Evolutionary conservation across 2,797 vertebrate genomes (phyloP).

Genomic region (Amazonetta brasiliensis): DNA sequence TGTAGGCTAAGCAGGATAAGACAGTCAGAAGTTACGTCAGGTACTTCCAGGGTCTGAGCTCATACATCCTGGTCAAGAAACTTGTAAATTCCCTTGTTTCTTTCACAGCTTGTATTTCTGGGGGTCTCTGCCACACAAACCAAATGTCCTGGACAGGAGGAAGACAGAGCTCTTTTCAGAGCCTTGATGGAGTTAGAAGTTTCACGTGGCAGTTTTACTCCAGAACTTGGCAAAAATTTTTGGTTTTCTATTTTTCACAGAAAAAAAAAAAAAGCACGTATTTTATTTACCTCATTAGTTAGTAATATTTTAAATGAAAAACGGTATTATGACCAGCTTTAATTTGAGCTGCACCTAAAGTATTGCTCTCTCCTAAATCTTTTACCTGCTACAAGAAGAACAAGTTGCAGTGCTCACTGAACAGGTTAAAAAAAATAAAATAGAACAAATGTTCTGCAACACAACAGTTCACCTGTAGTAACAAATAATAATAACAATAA

Average conservation of each 20-base stretch:
- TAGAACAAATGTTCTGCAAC: neutral
- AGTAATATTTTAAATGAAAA: neutral
- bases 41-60: neutral
- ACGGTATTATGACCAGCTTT: neutral
- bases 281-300: neutral
- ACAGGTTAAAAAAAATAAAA: neutral
- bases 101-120: neutral
- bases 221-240: neutral
- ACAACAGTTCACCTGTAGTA: neutral
- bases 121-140: neutral
- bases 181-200: neutral
- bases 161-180: neutral
- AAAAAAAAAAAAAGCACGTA: neutral
- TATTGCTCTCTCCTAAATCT: neutral
- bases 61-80: neutral
- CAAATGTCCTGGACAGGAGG: neutral
- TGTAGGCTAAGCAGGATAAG: neutral
- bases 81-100: neutral
- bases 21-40: neutral
- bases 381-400: neutral
- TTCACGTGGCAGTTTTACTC: neutral
- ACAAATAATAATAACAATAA: neutral
- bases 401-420: neutral
- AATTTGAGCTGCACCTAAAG: neutral
- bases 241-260: neutral